Base-by-base conservation (phyloP, 2,797 vertebrate genomes). In the Anas capensis region DNA sequence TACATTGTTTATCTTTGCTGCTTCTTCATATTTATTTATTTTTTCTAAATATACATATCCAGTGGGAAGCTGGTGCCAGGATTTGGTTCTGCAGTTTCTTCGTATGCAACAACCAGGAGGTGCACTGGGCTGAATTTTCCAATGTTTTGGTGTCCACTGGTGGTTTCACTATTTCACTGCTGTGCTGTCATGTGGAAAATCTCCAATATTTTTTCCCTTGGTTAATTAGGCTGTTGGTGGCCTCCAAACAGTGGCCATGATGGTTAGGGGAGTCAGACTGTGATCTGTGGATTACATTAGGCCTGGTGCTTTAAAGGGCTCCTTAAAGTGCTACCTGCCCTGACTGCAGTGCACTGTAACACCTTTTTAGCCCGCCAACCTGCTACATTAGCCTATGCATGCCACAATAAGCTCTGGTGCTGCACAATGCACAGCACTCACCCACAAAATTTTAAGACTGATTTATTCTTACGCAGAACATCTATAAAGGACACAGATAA, bases 21-120 rank as follows among this genome's bases (percentile, higher is more conserved):
- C 27, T 77, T 66, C 56, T 36, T 66, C 18, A 6, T 1, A 0
- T 44, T 4, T 49, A 79, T 0, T 27, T 49, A 65, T 0, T n/a
- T 40, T 93, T 81, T 10, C 17, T 53, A 42, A 73, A 34, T 58
- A 10, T 14, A n/a, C 2, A 0, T 75, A 57, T 57, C 18, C 68
- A 70, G 9, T 36, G 26, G 21, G 44, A 88, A 73, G 20, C 31
- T 70, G 38, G 19, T 84, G 64, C 33, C 71, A 78, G 48, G 13
- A 69, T 81, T 73, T 71, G 48, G 38, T 53, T 49, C 8, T 0
- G 0, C 10, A 4, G 5, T 90, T 83, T 90, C 70, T 73, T 86
- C 64, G 14, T 33, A 13, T 1, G 2, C 36, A 65, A 57, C 24
- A 49, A 24, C 14, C 79, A 75, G 69, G 75, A 83, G 21, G 33